These are phyloP conservation scores for Homarus americanus DNA, from an alignment of 1,140 invertebrate genomes.

Conservation along the genomic window DNA sequence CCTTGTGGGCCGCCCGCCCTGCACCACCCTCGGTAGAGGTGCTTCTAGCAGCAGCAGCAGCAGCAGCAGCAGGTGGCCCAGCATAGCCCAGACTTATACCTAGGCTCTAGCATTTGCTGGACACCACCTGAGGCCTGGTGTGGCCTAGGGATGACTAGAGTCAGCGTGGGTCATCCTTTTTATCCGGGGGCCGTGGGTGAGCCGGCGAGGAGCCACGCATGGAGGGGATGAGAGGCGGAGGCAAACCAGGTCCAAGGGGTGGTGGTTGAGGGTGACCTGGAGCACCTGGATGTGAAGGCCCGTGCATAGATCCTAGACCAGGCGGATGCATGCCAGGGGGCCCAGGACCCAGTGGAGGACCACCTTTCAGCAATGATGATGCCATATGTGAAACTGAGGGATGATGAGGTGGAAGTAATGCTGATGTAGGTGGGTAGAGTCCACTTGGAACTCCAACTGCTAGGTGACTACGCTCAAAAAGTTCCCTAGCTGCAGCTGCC, in stretches of 20 bases:
- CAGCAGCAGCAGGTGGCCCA: slow-evolving; percentile 3
- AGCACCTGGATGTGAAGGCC: slow-evolving; percentile 43
- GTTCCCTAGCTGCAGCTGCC: slow-evolving; percentile 43
- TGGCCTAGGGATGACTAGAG: slow-evolving; percentile 67
- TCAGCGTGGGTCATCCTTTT: slow-evolving; percentile 71
- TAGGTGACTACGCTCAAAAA: slow-evolving; percentile 52
- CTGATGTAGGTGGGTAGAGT: slow-evolving; percentile 55
- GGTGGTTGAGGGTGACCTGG: slow-evolving; percentile 62
- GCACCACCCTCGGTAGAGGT: slow-evolving; percentile 43
- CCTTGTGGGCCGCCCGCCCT: slow-evolving; percentile 67
- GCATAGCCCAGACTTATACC: slow-evolving; percentile 1
- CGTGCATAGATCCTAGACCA: slow-evolving; percentile 51
- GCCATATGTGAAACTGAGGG: slow-evolving; percentile 58
- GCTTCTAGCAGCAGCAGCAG: slow-evolving; percentile 57
- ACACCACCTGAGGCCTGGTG: slow-evolving; percentile 51
- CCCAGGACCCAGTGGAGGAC: slow-evolving; percentile 47
- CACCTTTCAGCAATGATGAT: slow-evolving; percentile 60
- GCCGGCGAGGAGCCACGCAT: slow-evolving; percentile 65
- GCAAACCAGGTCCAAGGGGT: slow-evolving; percentile 59
- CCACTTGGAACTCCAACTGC: slow-evolving; percentile 28
- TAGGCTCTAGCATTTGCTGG: slow-evolving; percentile 34
- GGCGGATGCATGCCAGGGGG: slow-evolving; percentile 48
- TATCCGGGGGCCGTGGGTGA: slow-evolving; percentile 67
- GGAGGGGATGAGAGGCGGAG: slow-evolving; percentile 67
- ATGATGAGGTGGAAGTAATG: slow-evolving; percentile 65